These are phyloP conservation scores for Nomada fucata DNA, from an alignment of 2,888 invertebrate species.

Conservation along the genomic window DNA sequence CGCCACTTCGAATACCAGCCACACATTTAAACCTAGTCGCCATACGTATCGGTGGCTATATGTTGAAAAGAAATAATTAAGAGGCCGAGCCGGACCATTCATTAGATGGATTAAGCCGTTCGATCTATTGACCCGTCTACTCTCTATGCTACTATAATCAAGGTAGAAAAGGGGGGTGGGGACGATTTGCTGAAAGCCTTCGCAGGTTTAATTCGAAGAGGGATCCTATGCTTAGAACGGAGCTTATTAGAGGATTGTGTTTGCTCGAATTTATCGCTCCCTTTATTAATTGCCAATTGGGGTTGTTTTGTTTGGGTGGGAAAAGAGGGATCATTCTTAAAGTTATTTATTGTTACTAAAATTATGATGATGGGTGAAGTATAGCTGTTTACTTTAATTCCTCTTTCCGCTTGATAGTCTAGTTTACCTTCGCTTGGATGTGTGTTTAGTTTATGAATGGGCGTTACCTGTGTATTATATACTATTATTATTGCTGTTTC, in stretches of 20 bases:
- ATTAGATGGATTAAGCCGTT: constrained; percentile 74
- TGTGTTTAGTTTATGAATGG: too few relatives aligned
- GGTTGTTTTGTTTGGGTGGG: too few relatives aligned
- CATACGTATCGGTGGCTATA: constrained; percentile 8
- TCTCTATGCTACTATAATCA: not conserved
- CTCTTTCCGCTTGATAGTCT: too few relatives aligned
- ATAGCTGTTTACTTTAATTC: too few relatives aligned
- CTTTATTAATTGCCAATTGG: too few relatives aligned
- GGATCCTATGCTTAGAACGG: not conserved
- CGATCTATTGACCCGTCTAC: constrained; percentile 24
- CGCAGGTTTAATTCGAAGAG: not conserved
- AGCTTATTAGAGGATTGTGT: not conserved
- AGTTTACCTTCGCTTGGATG: too few relatives aligned
- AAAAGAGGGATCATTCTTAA: too few relatives aligned
- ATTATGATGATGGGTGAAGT: too few relatives aligned
- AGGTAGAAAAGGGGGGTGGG: not conserved
- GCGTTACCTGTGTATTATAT: too few relatives aligned
- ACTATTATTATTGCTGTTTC: too few relatives aligned
- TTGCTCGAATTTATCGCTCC: not conserved
- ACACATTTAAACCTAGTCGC: constrained; percentile 48
- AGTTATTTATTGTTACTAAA: too few relatives aligned
- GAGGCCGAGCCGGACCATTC: constrained; percentile 63
- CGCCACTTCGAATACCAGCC: constrained; percentile 66
- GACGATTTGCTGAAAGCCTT: not conserved
- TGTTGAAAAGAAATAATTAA: constrained; percentile 74